Evolutionary conservation across 2,888 invertebrate species (phyloP), one percentile per base, ranked within the genome.

Genomic region (Drosophila incognita): DNA sequence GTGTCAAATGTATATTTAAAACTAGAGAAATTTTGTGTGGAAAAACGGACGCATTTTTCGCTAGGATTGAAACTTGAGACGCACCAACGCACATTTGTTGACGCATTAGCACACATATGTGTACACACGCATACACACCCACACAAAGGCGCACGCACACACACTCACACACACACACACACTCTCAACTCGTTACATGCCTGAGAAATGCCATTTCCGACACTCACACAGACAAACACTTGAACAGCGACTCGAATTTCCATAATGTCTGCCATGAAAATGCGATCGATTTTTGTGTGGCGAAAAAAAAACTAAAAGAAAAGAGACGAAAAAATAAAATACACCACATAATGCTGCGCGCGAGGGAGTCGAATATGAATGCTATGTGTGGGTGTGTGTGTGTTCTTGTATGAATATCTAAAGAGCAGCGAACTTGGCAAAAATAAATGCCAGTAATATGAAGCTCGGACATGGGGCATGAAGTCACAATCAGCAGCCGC

Each of bases 201-300:
- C 81, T 81, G 79, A 81, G 83, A 83, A 87, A 87, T 90, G 84
- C 79, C 90, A 89, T 90, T 90, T 90, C 78, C 89, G 75, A 81
- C 87, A 72, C 75, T 79, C 85, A 70, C 81, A 74, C 76, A 82
- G 69, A 79, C 82, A 81, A 79, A 81, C 87, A 84, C 87, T 84
- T 82, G 76, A 90, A 73, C 76, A 81, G 80, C 77, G 83, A 87
- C 86, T 89, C 88, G 86, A 87, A 88, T 88, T 90, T 90, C 90
- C 90, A 90, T 90, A 88, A 90, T 89, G 90, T 90, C 85, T 90
- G 90, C 90, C 86, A 88, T 89, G 82, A 90, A 88, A 88, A 90
- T 89, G 83, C 91, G 88, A 88, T 90, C 90, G 88, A 88, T 88
- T 88, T 90, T 85, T 77, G 74, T 80, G 76, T 76, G 72, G 58